phyloP scores from a whole-genome alignment of 2,113 vertebrate genomes.

The Aepyceros melampus region DNA sequence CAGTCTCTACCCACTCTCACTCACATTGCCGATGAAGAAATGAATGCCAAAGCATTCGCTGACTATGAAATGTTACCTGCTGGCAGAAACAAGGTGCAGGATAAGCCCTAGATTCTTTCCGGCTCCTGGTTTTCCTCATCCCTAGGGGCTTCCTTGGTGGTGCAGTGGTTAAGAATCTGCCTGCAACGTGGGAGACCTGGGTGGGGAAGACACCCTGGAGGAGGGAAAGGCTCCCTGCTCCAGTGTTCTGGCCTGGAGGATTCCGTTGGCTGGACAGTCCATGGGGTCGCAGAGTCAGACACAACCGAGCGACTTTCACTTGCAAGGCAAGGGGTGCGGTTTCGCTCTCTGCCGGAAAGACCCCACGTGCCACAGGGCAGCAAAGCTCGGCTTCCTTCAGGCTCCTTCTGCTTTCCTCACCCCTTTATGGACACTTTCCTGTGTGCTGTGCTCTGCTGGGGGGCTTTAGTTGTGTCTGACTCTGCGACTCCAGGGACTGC shows the following conservation, averaged over 20 bases:
- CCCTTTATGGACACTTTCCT: rapidly evolving
- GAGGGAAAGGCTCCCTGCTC: background rate
- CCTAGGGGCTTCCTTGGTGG: background rate
- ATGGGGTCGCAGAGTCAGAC: background rate
- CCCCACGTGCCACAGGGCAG: rapidly evolving
- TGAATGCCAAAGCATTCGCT: background rate
- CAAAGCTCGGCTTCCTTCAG: background rate
- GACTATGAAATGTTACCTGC: background rate
- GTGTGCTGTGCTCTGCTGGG: background rate
- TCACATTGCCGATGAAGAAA: background rate
- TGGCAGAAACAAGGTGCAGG: background rate
- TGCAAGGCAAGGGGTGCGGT: rapidly evolving
- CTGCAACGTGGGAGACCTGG: background rate
- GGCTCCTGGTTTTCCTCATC: background rate
- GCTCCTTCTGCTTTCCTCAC: background rate
- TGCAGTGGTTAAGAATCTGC: background rate
- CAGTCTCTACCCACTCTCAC: background rate
- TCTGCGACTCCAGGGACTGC: background rate
- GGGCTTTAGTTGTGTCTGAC: background rate
- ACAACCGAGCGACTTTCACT: background rate
- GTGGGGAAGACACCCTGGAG: background rate
- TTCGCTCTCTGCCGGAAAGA: background rate
- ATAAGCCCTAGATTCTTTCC: background rate
- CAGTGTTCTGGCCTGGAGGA: background rate
- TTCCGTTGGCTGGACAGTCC: background rate